Conservation (phyloP, 1,140 invertebrate genomes). For the Sitobion miscanthi region DNA sequence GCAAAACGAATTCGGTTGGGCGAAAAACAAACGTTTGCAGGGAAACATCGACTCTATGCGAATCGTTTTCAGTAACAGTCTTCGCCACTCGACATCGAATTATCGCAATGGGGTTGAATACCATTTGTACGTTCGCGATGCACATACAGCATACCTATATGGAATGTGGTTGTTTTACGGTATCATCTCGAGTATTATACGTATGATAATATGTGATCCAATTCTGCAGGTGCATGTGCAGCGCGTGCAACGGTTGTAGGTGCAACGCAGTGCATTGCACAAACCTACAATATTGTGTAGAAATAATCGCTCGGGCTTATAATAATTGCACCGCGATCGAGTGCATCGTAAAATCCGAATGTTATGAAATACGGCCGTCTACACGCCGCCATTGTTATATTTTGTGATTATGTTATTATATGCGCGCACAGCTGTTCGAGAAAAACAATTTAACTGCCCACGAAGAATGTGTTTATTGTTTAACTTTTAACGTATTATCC, state of each 20-base stretch:
- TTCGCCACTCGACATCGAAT: not conserved
- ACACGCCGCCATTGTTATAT: too few relatives aligned
- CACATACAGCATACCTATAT: not conserved
- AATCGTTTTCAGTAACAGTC: not conserved
- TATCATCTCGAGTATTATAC: not conserved
- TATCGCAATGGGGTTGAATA: not conserved
- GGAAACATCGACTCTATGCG: not conserved
- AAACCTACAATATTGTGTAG: not conserved
- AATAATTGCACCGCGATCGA: not conserved
- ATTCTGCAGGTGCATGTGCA: not conserved
- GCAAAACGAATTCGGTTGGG: too few relatives aligned
- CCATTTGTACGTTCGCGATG: too few relatives aligned
- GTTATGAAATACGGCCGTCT: not conserved
- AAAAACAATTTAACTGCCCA: not conserved
- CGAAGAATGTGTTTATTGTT: not conserved
- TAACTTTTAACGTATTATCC: too few relatives aligned
- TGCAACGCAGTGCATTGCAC: not conserved
- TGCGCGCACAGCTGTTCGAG: too few relatives aligned
- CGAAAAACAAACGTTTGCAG: too few relatives aligned
- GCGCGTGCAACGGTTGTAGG: too few relatives aligned
- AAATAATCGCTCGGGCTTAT: not conserved
- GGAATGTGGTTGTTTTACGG: not conserved
- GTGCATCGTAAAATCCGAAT: not conserved
- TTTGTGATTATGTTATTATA: too few relatives aligned
- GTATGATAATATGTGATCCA: not conserved